These are phyloP conservation scores for Tachina fera DNA, from an alignment of 2,888 invertebrate species.

Conservation along the genomic window DNA sequence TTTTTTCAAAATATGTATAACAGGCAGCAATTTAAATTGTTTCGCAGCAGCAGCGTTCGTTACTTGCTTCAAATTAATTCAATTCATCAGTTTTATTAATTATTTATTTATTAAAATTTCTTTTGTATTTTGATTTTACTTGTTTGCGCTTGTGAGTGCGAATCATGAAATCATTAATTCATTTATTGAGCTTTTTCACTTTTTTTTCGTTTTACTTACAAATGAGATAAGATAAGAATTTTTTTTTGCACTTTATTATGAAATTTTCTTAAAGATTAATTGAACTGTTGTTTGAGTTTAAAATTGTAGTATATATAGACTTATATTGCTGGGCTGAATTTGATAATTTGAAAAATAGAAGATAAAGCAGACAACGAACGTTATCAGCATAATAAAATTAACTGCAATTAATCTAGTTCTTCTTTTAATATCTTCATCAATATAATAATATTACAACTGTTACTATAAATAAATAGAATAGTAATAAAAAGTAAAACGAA, in stretches of 20 bases:
- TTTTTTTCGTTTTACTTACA: constrained; percentile 34
- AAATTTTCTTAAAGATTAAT: constrained; percentile 36
- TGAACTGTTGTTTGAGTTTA: constrained; percentile 34
- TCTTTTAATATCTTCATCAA: neutral
- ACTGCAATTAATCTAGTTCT: neutral
- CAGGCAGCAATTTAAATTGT: constrained; percentile 45
- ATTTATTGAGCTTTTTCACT: constrained; percentile 19
- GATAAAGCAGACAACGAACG: neutral
- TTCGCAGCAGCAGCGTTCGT: constrained; percentile 20
- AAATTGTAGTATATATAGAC: neutral
- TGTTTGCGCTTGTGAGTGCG: neutral
- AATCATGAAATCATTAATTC: constrained; percentile 31
- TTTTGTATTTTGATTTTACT: constrained; percentile 38
- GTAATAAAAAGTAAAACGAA: neutral
- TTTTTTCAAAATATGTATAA: constrained; percentile 34
- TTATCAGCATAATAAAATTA: constrained; percentile 46
- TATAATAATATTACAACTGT: constrained; percentile 1
- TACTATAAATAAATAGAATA: neutral
- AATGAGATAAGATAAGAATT: constrained; percentile 51
- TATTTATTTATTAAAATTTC: constrained; percentile 42
- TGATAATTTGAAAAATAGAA: constrained; percentile 10
- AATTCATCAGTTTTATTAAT: constrained; percentile 30
- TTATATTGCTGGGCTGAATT: constrained; percentile 22
- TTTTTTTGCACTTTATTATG: constrained; percentile 15
- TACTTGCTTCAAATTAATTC: constrained; percentile 40